phyloP scores from a whole-genome alignment of 2,113 vertebrate genomes.

The Pipra filicauda region DNA sequence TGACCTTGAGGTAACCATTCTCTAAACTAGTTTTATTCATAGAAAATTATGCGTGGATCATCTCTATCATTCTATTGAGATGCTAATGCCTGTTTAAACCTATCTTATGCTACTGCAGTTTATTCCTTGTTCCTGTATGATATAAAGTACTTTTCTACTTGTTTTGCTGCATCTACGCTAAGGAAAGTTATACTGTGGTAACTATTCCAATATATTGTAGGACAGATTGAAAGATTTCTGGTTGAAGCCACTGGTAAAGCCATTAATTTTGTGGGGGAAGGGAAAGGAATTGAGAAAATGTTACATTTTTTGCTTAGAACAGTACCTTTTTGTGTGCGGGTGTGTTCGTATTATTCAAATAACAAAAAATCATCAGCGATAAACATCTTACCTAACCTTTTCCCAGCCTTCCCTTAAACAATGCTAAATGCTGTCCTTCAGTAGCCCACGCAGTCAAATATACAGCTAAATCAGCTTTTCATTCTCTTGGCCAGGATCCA shows the following conservation, averaged over 20 bases:
- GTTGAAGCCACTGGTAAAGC: constrained; percentile 14
- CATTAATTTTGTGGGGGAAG: constrained; percentile 9
- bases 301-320: constrained; percentile 15
- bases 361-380: neutral
- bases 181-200: neutral
- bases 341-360: neutral
- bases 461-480: constrained; percentile 36
- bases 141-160: neutral
- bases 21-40: constrained; percentile 23
- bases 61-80: constrained; percentile 9
- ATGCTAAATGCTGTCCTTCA: constrained; percentile 4
- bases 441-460: neutral
- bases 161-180: neutral
- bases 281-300: constrained; percentile 19
- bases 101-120: neutral
- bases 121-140: neutral
- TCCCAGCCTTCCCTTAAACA: constrained; percentile 2
- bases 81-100: constrained; percentile 6
- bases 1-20: neutral
- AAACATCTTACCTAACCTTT: neutral
- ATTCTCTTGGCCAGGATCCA: neutral
- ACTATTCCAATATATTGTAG: neutral
- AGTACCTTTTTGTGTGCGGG: neutral
- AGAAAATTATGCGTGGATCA: constrained; percentile 15
- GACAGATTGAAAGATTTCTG: constrained; percentile 32